phyloP scores from a whole-genome alignment of 1,140 invertebrate genomes.

The Charaxes varanes region DNA sequence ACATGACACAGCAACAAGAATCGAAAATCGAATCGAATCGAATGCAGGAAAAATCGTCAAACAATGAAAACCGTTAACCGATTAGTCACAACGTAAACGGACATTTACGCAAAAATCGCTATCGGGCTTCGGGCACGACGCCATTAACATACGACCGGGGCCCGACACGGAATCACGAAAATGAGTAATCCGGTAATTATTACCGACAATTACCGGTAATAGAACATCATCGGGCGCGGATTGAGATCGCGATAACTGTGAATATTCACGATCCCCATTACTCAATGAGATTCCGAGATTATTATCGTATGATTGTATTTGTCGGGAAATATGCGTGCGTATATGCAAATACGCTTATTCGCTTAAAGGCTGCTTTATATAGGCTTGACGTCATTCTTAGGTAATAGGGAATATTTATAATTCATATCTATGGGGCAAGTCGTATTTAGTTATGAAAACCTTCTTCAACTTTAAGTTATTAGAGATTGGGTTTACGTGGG shows the following conservation, averaged over 20 bases:
- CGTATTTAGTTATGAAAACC: too few species aligned
- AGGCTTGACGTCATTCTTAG: too few species aligned
- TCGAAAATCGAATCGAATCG: too few species aligned
- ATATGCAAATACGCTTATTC: too few species aligned
- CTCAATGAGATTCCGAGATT: slow-evolving; percentile 21
- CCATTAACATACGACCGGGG: slow-evolving; percentile 32
- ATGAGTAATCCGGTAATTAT: slow-evolving; percentile 25
- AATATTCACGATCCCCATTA: slow-evolving; percentile 22
- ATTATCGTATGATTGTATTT: slow-evolving; percentile 3
- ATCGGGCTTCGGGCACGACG: slow-evolving; percentile 33
- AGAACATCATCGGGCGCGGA: slow-evolving; percentile 25
- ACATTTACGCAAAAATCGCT: slow-evolving; percentile 36
- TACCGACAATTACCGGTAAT: slow-evolving; percentile 19
- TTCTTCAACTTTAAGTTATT: too few species aligned
- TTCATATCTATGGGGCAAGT: too few species aligned
- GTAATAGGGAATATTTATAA: too few species aligned
- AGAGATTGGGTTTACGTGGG: too few species aligned
- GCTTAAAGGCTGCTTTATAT: too few species aligned
- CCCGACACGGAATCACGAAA: slow-evolving; percentile 33
- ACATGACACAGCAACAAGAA: too few species aligned
- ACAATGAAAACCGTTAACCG: slow-evolving; percentile 26
- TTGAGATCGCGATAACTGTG: slow-evolving; percentile 18
- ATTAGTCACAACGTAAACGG: slow-evolving; percentile 39
- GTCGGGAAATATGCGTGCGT: slow-evolving; percentile 7
- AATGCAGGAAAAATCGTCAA: too few species aligned